Evolutionary conservation across 1,140 invertebrate genomes (phyloP), one percentile per base, ranked within the genome.

Genomic region (Temnothorax nylanderi): DNA sequence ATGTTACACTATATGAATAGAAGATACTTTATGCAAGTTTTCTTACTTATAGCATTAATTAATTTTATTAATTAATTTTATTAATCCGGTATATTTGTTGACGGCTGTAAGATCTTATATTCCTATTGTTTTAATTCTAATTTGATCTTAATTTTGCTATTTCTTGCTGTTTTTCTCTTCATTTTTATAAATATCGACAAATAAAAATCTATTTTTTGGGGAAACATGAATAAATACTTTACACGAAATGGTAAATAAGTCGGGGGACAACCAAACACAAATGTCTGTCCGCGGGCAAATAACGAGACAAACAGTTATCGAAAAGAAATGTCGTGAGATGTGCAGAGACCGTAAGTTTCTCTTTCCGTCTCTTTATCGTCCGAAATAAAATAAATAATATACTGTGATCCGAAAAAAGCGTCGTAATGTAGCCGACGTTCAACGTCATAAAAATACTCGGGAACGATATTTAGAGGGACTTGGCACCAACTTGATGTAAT

Each of bases 381-480:
- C 80, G 18, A 84, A 84, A 84, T 84, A 84, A 84, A 82, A 74
- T 54, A 84, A 84, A 84, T 84, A 84, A 84, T 74, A 74, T 54
- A 72, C 18, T 44, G 69, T 0, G 41, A 62, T 60, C 54, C 13
- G 69, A 75, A 84, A 84, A 26, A 82, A 84, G 54, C 41, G 26
- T 18, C 41, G n/a, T 74, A 75, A 84, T 37, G 54, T 74, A 60
- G 51, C 71, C 80, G 32, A 75, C 51, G 34, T 84, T 18, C 56
- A 37, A 75, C 80, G 41, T 84, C 54, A 62, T 56, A 60, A 75
- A 84, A 84, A 84, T 84, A 84, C 26, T 13, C 54, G n/a, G 26
- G 11, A 60, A 75, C 32, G 80, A 84, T 84, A 75, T 75, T 84
- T 84, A 62, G 54, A 84, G 69, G 44, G n/a, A 84, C 80, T 84